These are phyloP conservation scores for Philaethria dido DNA, from an alignment of 2,888 invertebrate genomes.

Conservation along the genomic window DNA sequence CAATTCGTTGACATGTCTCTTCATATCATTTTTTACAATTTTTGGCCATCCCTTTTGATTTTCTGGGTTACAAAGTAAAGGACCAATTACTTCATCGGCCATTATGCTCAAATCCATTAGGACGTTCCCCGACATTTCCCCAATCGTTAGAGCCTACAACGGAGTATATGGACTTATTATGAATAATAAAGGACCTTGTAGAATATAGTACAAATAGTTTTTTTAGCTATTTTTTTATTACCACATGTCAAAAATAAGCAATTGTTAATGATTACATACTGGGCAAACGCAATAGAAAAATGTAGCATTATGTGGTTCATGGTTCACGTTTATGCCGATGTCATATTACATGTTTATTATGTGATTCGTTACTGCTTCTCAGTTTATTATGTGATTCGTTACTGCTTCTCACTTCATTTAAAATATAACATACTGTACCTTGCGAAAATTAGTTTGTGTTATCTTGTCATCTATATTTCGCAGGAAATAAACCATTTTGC, in stretches of 20 bases:
- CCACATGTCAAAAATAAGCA: too few relatives aligned
- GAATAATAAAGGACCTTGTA: background rate
- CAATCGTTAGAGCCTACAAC: slow-evolving; percentile 83
- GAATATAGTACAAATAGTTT: too few relatives aligned
- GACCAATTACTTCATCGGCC: slow-evolving; percentile 89
- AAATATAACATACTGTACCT: slow-evolving; percentile 55
- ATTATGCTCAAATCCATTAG: slow-evolving; percentile 87
- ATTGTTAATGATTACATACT: too few relatives aligned
- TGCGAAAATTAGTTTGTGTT: slow-evolving; percentile 82
- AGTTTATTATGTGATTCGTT: too few relatives aligned
- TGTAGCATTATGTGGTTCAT: too few relatives aligned
- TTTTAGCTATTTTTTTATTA: too few relatives aligned
- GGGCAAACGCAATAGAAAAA: too few relatives aligned
- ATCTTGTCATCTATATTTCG: slow-evolving; percentile 86
- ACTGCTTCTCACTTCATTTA: too few relatives aligned
- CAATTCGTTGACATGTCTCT: slow-evolving; percentile 87
- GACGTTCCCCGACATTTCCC: slow-evolving; percentile 89
- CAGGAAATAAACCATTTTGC: slow-evolving; percentile 91
- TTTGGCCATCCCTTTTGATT: slow-evolving; percentile 90
- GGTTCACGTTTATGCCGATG: too few relatives aligned
- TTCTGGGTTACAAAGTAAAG: slow-evolving; percentile 87
- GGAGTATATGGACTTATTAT: background rate
- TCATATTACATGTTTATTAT: too few relatives aligned
- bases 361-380: too few relatives aligned
- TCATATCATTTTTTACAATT: slow-evolving; percentile 88